phyloP scores from a whole-genome alignment of 2,797 vertebrate genomes.

The Chromobotia macracanthus region DNA sequence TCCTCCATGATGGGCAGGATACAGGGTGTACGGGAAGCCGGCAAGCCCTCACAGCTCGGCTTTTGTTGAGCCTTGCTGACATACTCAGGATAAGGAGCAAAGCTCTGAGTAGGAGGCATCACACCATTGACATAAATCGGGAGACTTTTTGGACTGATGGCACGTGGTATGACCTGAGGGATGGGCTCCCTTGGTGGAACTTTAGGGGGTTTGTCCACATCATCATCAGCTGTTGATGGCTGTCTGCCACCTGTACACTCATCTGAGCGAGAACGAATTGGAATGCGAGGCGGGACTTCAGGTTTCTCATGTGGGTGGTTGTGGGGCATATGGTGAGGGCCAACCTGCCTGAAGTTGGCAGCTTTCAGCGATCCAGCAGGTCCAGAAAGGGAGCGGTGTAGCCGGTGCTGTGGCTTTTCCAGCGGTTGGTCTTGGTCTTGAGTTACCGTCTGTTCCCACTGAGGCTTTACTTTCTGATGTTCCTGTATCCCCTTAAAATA shows the following conservation, averaged over 20 bases:
- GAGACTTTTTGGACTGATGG: constrained; percentile 92
- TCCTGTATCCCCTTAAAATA: constrained; percentile 77
- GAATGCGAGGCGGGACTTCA: constrained; percentile 87
- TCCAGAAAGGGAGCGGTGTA: constrained; percentile 80
- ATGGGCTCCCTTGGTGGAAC: constrained; percentile 90
- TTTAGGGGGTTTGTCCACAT: constrained; percentile 89
- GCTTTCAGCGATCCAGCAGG: constrained; percentile 83
- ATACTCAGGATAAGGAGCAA: constrained; percentile 95
- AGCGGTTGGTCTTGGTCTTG: constrained; percentile 54
- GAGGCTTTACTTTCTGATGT: constrained; percentile 48
- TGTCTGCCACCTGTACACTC: constrained; percentile 77
- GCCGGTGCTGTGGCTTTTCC: constrained; percentile 70
- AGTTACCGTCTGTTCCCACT: constrained; percentile 36
- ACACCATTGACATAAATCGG: constrained; percentile 94
- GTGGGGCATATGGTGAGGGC: constrained; percentile 69
- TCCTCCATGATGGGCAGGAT: constrained; percentile 96
- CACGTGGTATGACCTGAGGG: constrained; percentile 83
- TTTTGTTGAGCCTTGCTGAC: constrained; percentile 90
- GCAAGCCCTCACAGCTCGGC: constrained; percentile 83
- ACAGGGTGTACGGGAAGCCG: constrained; percentile 74
- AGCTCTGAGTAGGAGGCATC: constrained; percentile 98
- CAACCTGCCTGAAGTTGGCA: constrained; percentile 60
- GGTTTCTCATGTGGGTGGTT: constrained; percentile 81
- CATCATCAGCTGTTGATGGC: constrained; percentile 76
- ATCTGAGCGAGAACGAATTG: constrained; percentile 82